A percentile compares a stretch with the other conserved stretches of the same genome.
Evolutionary conservation across 2,888 invertebrate species (phyloP).

Genomic region (Netelia inedita): DNA sequence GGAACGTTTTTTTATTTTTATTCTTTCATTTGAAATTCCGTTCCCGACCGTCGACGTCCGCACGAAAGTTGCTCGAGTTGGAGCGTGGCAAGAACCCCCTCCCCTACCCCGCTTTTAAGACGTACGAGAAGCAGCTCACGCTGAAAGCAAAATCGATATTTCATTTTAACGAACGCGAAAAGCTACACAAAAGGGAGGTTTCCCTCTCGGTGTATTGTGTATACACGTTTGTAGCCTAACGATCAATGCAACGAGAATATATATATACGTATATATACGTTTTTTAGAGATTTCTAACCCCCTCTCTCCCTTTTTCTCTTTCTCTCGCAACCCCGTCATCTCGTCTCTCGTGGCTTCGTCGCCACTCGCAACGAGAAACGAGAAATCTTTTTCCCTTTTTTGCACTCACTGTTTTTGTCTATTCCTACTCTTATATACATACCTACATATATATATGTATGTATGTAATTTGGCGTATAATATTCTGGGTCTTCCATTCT

Average conservation of each 20-base stretch:
- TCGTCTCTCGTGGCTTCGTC: slow-evolving; percentile 5
- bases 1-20: not conserved
- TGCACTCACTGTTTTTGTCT: slow-evolving; percentile 44
- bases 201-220: slow-evolving; percentile 45
- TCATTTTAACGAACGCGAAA: slow-evolving; percentile 78
- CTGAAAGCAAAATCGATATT: slow-evolving; percentile 79
- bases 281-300: not conserved
- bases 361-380: slow-evolving; percentile 55
- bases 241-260: slow-evolving; percentile 68
- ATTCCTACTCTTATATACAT: slow-evolving; percentile 3
- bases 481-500: slow-evolving; percentile 33
- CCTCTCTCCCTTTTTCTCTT: slow-evolving; percentile 27
- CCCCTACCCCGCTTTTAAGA: slow-evolving; percentile 16
- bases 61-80: slow-evolving; percentile 16
- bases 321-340: slow-evolving; percentile 38
- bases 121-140: slow-evolving; percentile 15
- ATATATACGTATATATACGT: slow-evolving; percentile 46
- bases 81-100: not conserved
- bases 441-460: slow-evolving; percentile 1
- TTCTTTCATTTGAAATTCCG: slow-evolving; percentile 15
- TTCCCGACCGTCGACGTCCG: slow-evolving; percentile 12
- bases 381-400: slow-evolving; percentile 9
- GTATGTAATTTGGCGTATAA: slow-evolving; percentile 7
- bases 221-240: slow-evolving; percentile 21
- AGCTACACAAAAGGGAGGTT: slow-evolving; percentile 74